A percentile compares a stretch with the other conserved stretches of the same genome.
These are phyloP conservation scores for Anolis carolinensis DNA, from an alignment of 2,113 vertebrate species.

Conservation along the genomic window DNA sequence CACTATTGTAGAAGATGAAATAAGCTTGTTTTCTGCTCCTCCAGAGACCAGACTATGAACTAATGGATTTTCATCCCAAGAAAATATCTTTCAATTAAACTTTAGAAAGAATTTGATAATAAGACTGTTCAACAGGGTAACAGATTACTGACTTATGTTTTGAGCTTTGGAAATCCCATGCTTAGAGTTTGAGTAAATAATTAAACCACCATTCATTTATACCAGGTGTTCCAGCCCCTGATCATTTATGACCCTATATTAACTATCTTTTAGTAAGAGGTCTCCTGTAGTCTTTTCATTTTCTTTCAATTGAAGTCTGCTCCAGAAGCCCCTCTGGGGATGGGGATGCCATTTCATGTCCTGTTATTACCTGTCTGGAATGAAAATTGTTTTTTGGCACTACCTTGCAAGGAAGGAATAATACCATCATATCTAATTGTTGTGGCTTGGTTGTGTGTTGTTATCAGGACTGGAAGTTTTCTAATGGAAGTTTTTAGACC, in stretches of 20 bases:
- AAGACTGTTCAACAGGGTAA: too few species aligned
- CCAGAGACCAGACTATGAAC: too few species aligned
- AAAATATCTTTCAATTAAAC: too few species aligned
- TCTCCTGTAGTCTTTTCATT: not conserved
- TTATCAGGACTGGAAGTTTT: not conserved
- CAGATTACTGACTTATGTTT: too few species aligned
- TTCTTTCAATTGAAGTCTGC: not conserved
- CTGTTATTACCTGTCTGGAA: not conserved
- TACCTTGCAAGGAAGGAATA: not conserved
- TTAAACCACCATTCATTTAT: not conserved
- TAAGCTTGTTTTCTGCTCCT: too few species aligned
- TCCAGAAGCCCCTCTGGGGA: not conserved
- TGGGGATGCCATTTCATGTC: not conserved
- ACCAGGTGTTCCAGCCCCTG: not conserved
- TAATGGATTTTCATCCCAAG: too few species aligned
- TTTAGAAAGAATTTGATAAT: too few species aligned
- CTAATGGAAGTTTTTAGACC: not conserved
- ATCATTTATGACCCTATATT: not conserved
- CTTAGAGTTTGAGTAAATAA: not conserved
- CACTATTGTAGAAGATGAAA: too few species aligned
- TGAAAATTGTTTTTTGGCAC: not conserved
- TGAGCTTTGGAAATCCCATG: not conserved
- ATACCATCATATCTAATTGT: not conserved
- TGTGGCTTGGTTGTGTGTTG: not conserved
- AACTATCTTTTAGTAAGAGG: slow-evolving; percentile 8